A percentile compares a stretch with the other conserved stretches of the same genome.
These are phyloP conservation scores for Lateolabrax maculatus DNA, from an alignment of 2,797 vertebrate genomes.

Conservation along the genomic window DNA sequence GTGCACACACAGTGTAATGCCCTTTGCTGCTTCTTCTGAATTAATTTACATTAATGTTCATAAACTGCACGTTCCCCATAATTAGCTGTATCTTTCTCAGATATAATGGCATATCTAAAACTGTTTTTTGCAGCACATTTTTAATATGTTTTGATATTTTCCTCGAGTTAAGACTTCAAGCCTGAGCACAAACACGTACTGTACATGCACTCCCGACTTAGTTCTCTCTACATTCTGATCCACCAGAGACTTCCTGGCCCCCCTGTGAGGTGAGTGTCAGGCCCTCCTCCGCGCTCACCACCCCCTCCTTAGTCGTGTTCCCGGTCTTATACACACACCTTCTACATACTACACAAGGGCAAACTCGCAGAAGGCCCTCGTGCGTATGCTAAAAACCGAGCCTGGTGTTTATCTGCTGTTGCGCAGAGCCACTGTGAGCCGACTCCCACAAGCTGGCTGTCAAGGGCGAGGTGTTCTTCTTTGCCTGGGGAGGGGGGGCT, in stretches of 20 bases:
- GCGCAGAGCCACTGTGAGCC: conserved; percentile 51
- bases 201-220: neutral
- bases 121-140: neutral
- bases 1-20: neutral
- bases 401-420: conserved; percentile 67
- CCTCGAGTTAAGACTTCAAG: neutral
- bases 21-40: neutral
- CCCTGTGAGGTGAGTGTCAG: conserved; percentile 34
- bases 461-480: conserved; percentile 74
- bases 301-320: conserved; percentile 21
- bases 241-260: neutral
- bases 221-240: conserved; percentile 4
- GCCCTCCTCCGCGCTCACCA: conserved; percentile 31
- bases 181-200: conserved; percentile 1
- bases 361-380: conserved; percentile 29
- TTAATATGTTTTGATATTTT: conserved; percentile 5
- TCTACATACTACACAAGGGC: conserved; percentile 45
- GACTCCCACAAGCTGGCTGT: conserved; percentile 74
- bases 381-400: conserved; percentile 46
- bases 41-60: neutral
- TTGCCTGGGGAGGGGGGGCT: conserved; percentile 57
- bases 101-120: neutral
- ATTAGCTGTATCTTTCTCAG: neutral
- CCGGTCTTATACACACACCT: conserved; percentile 29
- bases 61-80: neutral